Evolutionary conservation across 2,797 vertebrate genomes (phyloP).

Genomic region (Remorina albescens): DNA sequence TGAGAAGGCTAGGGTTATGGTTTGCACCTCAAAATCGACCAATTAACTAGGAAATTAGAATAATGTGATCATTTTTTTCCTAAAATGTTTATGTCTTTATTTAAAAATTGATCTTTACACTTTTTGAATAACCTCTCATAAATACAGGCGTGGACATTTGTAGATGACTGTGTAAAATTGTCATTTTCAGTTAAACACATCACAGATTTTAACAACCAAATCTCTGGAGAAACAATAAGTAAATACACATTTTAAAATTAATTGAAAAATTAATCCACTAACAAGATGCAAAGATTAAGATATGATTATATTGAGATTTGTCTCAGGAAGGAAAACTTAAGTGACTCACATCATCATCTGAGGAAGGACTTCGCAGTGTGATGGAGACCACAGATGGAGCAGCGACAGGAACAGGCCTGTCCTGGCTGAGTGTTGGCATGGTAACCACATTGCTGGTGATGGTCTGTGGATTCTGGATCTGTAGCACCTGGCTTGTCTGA

Average conservation of each 20-base stretch:
- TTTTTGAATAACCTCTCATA: neutral
- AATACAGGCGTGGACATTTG: neutral
- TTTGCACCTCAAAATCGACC: too few species aligned
- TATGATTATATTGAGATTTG: neutral
- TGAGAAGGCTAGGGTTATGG: neutral
- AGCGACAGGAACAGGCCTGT: slow-evolving; percentile 68
- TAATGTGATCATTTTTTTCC: too few species aligned
- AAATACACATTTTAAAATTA: too few species aligned
- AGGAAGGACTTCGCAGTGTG: slow-evolving; percentile 66
- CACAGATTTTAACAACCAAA: neutral
- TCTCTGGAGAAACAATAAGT: neutral
- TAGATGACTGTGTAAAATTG: neutral
- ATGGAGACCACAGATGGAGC: slow-evolving; percentile 66
- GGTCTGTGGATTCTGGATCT: slow-evolving; percentile 87
- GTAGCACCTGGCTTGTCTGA: slow-evolving; percentile 87
- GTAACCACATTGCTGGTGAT: slow-evolving; percentile 82
- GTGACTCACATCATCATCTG: slow-evolving; percentile 91
- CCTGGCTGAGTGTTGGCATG: slow-evolving; percentile 81
- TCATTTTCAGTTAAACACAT: neutral
- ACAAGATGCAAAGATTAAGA: neutral
- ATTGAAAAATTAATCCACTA: neutral
- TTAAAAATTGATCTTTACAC: neutral
- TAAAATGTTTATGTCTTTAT: too few species aligned
- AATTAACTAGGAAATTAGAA: too few species aligned
- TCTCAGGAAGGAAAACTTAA: neutral